phyloP scores from a whole-genome alignment of 2,797 vertebrate species.

The Enteromius paludinosus region DNA sequence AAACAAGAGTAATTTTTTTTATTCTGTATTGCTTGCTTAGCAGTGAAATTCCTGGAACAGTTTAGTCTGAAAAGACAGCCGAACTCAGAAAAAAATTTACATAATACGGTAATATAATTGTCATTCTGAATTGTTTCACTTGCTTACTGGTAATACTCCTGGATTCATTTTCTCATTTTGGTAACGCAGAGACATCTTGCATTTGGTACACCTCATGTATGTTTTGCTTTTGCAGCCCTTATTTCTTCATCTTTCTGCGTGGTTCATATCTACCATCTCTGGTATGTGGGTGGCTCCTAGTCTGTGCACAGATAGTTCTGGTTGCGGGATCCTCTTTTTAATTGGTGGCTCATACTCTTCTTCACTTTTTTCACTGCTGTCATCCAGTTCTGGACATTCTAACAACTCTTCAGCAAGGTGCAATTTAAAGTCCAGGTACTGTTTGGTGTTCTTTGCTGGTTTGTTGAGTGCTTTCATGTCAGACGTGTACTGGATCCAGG shows the following conservation, averaged over 20 bases:
- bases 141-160: no score
- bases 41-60: no score
- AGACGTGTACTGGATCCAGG: slow-evolving; percentile 56
- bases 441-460: slow-evolving; percentile 44
- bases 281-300: slow-evolving; percentile 28
- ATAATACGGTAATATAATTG: no score
- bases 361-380: neutral
- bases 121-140: no score
- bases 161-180: slow-evolving; percentile 43
- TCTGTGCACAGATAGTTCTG: slow-evolving; percentile 19
- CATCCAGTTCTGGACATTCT: neutral
- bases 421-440: slow-evolving; percentile 1
- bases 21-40: no score
- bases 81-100: no score
- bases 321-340: neutral
- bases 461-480: slow-evolving; percentile 42
- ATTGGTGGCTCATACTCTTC: neutral
- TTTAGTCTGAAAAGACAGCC: no score
- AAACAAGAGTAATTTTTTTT: no score
- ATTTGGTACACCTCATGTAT: slow-evolving; percentile 49
- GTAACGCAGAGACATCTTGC: slow-evolving; percentile 55
- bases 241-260: slow-evolving; percentile 47
- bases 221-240: slow-evolving; percentile 51
- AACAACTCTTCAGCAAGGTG: neutral
- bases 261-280: slow-evolving; percentile 47